Evolutionary conservation across 64 coral and sea anemone genomes (phyloP).

Genomic region (Stichodactyla helianthus): DNA sequence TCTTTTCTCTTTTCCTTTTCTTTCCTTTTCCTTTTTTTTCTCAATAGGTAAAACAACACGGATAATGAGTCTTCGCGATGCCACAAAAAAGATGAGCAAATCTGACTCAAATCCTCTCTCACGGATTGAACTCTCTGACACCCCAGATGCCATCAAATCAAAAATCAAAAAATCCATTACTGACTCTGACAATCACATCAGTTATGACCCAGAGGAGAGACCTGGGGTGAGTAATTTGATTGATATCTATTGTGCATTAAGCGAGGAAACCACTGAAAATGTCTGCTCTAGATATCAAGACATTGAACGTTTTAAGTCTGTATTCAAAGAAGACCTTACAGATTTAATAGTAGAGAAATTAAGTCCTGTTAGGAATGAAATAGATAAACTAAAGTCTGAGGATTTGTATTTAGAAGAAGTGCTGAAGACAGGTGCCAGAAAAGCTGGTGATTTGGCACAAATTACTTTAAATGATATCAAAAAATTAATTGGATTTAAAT

Average conservation of each 20-base stretch:
- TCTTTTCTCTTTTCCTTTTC: no score
- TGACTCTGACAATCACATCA: conserved; percentile 73
- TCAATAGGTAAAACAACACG: conserved; percentile 45
- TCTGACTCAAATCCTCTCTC: conserved; percentile 57
- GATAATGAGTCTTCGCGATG: conserved; percentile 78
- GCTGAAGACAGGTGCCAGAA: conserved; percentile 35
- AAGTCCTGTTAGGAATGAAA: conserved; percentile 24
- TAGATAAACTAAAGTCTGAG: conserved; percentile 19
- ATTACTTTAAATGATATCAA: conserved; percentile 41
- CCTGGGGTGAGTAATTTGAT: conserved; percentile 78
- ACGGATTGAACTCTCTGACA: conserved; percentile 58
- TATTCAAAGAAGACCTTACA: conserved; percentile 59
- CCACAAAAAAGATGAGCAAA: conserved; percentile 85
- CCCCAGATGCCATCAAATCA: conserved; percentile 38
- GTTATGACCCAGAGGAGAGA: conserved; percentile 59
- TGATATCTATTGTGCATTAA: conserved; percentile 66
- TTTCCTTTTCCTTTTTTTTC: not conserved
- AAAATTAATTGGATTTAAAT: conserved; percentile 58
- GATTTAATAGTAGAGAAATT: conserved; percentile 56
- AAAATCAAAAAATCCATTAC: conserved; percentile 80
- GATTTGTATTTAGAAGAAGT: conserved; percentile 44
- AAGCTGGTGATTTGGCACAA: conserved; percentile 46
- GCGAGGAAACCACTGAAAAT: conserved; percentile 19
- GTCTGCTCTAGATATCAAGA: conserved; percentile 63
- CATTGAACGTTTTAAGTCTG: conserved; percentile 45